Evolutionary conservation across 2,113 vertebrate genomes (phyloP).

Genomic region (Sander lucioperca): DNA sequence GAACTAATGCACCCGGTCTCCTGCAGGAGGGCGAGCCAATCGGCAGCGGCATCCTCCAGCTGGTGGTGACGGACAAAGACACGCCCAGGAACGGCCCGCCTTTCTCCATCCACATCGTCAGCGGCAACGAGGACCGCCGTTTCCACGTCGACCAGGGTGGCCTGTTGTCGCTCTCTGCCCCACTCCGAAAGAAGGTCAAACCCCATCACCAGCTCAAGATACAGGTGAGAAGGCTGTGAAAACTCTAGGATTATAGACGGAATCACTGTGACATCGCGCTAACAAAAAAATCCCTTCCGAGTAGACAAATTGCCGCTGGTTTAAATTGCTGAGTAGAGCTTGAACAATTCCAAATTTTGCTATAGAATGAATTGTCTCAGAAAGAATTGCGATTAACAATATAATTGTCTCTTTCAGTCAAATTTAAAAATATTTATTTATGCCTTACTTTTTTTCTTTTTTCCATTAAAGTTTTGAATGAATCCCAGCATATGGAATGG

Average conservation of each 20-base stretch:
- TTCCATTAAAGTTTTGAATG: too few relatives aligned
- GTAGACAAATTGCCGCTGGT: too few relatives aligned
- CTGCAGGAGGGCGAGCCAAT: slow-evolving; percentile 89
- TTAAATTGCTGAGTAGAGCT: too few relatives aligned
- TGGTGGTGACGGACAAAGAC: slow-evolving; percentile 93
- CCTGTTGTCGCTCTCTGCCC: slow-evolving; percentile 87
- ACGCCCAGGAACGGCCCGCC: slow-evolving; percentile 92
- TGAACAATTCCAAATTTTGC: too few relatives aligned
- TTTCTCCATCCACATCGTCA: slow-evolving; percentile 90
- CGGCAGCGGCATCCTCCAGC: slow-evolving; percentile 90
- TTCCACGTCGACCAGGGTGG: slow-evolving; percentile 93
- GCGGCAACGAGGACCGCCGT: slow-evolving; percentile 89
- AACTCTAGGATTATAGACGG: background rate
- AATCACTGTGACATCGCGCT: too few relatives aligned
- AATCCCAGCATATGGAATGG: too few relatives aligned
- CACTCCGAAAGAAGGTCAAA: slow-evolving; percentile 85
- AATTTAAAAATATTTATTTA: too few relatives aligned
- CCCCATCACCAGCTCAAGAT: slow-evolving; percentile 91
- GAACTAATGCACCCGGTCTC: background rate
- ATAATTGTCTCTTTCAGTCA: too few relatives aligned
- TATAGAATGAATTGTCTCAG: too few relatives aligned
- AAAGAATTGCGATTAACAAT: too few relatives aligned
- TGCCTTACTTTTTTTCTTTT: too few relatives aligned
- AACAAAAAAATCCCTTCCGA: too few relatives aligned
- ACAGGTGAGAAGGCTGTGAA: slow-evolving; percentile 82